Evolutionary conservation across 2,888 invertebrate species (phyloP).

Genomic region (Hanleya hanleyi): DNA sequence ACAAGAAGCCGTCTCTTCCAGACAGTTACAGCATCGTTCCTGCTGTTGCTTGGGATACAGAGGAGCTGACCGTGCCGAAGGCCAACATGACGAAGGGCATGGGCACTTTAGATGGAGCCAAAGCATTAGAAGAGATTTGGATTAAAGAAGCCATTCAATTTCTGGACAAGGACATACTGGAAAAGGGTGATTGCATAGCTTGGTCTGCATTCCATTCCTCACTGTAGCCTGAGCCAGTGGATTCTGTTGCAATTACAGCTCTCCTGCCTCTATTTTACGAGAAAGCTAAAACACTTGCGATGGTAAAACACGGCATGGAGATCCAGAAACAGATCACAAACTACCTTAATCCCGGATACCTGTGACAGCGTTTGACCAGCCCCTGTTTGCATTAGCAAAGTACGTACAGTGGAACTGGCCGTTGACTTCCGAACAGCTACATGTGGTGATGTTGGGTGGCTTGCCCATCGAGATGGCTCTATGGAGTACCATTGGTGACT

Average conservation of each 20-base stretch:
- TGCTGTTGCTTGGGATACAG: background rate
- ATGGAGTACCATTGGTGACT: no score
- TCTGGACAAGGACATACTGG: conserved; percentile 11
- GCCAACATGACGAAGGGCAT: background rate
- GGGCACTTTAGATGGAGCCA: conserved; percentile 6
- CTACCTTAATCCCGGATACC: no score
- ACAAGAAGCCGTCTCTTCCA: conserved; percentile 12
- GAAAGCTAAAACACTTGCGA: no score
- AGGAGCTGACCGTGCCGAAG: background rate
- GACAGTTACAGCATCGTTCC: conserved; percentile 9
- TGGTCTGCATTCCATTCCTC: conserved; percentile 18
- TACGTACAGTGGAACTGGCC: no score
- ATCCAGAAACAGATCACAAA: no score
- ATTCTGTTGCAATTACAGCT: no score
- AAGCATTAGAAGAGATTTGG: conserved; percentile 16
- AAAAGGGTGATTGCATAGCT: background rate
- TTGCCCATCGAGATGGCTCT: no score
- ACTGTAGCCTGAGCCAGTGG: no score
- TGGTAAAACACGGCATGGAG: no score
- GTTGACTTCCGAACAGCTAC: conserved; percentile 12
- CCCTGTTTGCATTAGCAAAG: no score
- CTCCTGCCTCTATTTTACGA: no score
- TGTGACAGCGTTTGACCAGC: no score
- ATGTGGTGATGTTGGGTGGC: conserved; percentile 18
- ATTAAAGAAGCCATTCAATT: conserved; percentile 16